Conservation (phyloP, 1,140 invertebrate genomes). For the Cepaea nemoralis region DNA sequence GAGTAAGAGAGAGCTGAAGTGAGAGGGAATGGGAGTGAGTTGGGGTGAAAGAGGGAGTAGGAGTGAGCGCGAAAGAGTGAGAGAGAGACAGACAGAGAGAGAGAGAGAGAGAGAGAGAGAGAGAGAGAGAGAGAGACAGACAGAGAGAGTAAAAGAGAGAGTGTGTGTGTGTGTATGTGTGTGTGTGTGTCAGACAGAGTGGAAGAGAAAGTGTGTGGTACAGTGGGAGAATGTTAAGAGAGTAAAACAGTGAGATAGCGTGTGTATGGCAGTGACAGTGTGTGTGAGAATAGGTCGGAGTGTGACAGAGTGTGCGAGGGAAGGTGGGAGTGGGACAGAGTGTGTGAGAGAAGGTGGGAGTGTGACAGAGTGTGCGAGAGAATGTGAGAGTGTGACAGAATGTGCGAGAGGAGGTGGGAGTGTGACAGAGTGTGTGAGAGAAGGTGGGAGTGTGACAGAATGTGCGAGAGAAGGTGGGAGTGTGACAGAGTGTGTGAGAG, state of each 20-base stretch:
- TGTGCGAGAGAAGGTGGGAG: background rate
- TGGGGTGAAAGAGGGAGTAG: background rate
- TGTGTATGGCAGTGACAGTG: background rate
- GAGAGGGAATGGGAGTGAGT: background rate
- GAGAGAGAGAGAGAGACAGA: background rate
- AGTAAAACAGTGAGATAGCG: background rate
- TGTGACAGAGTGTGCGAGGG: conserved; percentile 3
- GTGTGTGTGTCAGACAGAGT: background rate
- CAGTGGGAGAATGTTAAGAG: background rate
- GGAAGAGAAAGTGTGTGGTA: background rate
- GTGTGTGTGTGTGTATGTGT: background rate
- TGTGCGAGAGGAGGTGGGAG: too few species aligned
- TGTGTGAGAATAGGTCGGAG: conserved; percentile 1
- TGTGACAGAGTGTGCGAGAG: background rate
- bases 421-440: background rate
- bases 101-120: too few species aligned
- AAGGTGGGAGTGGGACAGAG: conserved; percentile 14
- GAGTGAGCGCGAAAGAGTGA: background rate
- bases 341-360: conserved; percentile 20
- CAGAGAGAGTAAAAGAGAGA: background rate
- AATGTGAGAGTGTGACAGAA: background rate
- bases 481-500: background rate
- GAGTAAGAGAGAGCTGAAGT: background rate
- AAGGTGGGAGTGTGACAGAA: background rate
- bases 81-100: too few species aligned